These are phyloP conservation scores for Chlorops oryzae DNA, from an alignment of 1,140 invertebrate species.

Conservation along the genomic window DNA sequence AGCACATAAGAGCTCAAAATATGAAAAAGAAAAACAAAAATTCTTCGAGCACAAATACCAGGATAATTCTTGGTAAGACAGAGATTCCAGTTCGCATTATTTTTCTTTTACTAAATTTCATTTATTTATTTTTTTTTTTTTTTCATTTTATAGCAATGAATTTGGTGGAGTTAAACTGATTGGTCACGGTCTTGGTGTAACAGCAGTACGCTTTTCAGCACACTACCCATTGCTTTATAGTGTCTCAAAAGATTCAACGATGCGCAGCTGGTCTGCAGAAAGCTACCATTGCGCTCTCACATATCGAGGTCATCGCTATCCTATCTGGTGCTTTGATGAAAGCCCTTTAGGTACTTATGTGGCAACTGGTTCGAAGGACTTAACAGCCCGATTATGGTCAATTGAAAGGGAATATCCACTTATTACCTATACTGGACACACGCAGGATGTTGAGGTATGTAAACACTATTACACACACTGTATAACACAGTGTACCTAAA, in stretches of 20 bases:
- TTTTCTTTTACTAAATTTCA: background rate
- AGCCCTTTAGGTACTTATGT: conserved; percentile 67
- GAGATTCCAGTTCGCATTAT: background rate
- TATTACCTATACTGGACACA: conserved; percentile 76
- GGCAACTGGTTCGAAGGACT: conserved; percentile 77
- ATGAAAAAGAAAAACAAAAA: conserved; percentile 1
- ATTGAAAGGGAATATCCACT: conserved; percentile 71
- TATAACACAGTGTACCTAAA: too few relatives aligned
- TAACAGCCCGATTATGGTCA: conserved; percentile 80
- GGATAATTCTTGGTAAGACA: conserved; percentile 36
- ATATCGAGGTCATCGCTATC: conserved; percentile 75
- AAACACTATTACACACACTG: conserved; percentile 13
- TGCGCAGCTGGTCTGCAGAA: conserved; percentile 64
- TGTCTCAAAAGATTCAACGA: conserved; percentile 69
- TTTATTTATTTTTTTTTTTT: conserved; percentile 1
- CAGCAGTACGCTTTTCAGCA: conserved; percentile 61
- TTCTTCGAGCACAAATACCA: conserved; percentile 26
- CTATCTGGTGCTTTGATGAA: conserved; percentile 79
- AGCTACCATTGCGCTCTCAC: conserved; percentile 63
- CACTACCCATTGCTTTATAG: conserved; percentile 60
- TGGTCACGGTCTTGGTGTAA: conserved; percentile 68
- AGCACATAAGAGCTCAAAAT: background rate
- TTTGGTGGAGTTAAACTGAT: conserved; percentile 56
- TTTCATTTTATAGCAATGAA: conserved; percentile 36
- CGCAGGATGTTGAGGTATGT: conserved; percentile 72